phyloP scores from a whole-genome alignment of 2,888 invertebrate genomes.

The Carterocephalus palaemon region DNA sequence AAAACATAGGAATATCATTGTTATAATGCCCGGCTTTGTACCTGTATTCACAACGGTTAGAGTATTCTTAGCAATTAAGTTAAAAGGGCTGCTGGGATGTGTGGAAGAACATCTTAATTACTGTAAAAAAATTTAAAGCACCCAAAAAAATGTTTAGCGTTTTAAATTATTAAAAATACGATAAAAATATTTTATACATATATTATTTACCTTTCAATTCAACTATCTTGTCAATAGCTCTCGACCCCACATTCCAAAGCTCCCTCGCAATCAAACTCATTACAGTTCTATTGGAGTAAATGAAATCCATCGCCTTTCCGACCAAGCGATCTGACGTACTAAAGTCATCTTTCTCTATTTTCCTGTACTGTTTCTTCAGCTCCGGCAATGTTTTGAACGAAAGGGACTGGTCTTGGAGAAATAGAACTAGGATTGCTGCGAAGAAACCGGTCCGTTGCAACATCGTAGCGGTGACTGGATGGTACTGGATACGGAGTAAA shows the following conservation, averaged over 20 bases:
- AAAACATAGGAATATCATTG: no score
- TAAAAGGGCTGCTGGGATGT: no score
- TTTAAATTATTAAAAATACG: neutral
- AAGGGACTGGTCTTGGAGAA: constrained; percentile 37
- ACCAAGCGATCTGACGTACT: constrained; percentile 49
- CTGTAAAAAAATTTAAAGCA: no score
- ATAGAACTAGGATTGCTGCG: constrained; percentile 32
- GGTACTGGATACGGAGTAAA: no score
- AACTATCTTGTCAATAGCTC: constrained; percentile 56
- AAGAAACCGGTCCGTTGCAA: neutral
- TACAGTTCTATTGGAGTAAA: constrained; percentile 60
- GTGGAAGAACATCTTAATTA: no score
- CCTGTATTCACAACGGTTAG: no score
- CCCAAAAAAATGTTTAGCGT: no score
- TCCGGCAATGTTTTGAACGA: constrained; percentile 50
- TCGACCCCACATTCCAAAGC: constrained; percentile 62
- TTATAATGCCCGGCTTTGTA: no score
- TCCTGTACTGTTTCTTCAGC: constrained; percentile 41
- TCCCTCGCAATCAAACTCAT: constrained; percentile 63
- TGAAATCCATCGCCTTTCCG: constrained; percentile 62
- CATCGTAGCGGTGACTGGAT: neutral
- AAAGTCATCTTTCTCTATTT: constrained; percentile 43
- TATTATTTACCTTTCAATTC: constrained; percentile 44
- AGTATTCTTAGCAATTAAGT: no score
- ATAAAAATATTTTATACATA: neutral